phyloP scores from a whole-genome alignment of 2,888 invertebrate species.

The Blastobasis lacticolella region DNA sequence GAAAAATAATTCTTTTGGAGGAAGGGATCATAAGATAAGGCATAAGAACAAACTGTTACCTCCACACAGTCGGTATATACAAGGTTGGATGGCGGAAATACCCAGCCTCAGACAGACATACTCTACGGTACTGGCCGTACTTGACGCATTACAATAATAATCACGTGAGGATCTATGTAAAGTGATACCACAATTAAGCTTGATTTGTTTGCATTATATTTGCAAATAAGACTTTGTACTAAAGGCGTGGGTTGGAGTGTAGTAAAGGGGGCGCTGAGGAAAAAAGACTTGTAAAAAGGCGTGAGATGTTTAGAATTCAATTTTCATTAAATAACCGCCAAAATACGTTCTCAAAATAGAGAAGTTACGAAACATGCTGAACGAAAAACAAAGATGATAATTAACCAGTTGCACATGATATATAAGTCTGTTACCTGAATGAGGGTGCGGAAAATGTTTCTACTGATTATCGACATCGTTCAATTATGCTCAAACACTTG shows the following conservation, averaged over 20 bases:
- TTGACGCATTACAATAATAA: neutral
- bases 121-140: no score
- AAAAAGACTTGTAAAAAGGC: no score
- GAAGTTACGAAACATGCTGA: conserved; percentile 57
- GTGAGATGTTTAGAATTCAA: conserved; percentile 6
- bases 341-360: conserved; percentile 9
- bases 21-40: no score
- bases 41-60: no score
- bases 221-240: no score
- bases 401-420: neutral
- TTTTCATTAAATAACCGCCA: conserved; percentile 9
- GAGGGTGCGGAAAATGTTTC: conserved; percentile 53
- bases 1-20: no score
- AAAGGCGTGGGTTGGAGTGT: no score
- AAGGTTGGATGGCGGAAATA: no score
- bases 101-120: no score
- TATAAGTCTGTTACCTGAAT: conserved; percentile 42
- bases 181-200: neutral
- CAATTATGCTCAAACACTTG: conserved; percentile 21
- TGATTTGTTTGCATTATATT: no score
- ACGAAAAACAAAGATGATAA: conserved; percentile 1
- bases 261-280: no score
- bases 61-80: no score
- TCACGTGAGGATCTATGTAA: conserved; percentile 8
- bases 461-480: conserved; percentile 57